Base-by-base conservation (phyloP, 2,888 invertebrate species). In the Pristionchus fissidentatus region DNA sequence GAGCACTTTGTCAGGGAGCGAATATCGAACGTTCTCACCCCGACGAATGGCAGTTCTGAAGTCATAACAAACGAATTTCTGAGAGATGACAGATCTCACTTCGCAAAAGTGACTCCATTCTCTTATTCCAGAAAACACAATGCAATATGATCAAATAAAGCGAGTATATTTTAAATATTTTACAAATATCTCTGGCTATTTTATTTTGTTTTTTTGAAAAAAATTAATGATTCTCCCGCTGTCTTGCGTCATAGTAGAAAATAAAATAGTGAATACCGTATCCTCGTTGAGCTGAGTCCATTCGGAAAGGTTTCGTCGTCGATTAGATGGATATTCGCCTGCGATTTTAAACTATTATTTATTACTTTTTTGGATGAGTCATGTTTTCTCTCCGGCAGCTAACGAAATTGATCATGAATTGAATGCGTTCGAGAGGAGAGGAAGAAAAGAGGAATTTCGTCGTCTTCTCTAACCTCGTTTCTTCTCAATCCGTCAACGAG, bases 301-400 rank as follows among this genome's bases (percentile, higher is more conserved):
- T 82, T 82, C 26, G 82, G 82, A 66, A 82, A 82, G 13, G 82
- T 82, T 41, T 82, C 82, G 35, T 82, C 82, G 26, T 82, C 82
- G 29, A 82, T 82, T 7, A 82, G 49, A 41, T 82, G 82, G 19
- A 82, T 82, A 55, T 82, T 82, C n/a, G 38, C 55, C 82, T 82
- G 55, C n/a, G 57, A 49, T 46, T 43, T 8, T 1, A n/a, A 8
- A 26, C n/a, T 52, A 8, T 29, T 22, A 29, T 66, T 66, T 78
- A 32, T 19, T 75, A 22, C 26, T 32, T 75, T 49, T 13, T 10
- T 49, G 49, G 13, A 49, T 19, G 29, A 29, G 29, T 60, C 60
- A 60, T 15, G 38, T 35, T 38, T 32, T n/a, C n/a, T n/a, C n/a
- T n/a, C n/a, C n/a, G n/a, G n/a, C 32, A 22, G 8, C 2, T 66